These are phyloP conservation scores for Fragum whitleyi DNA, from an alignment of 2,888 invertebrate genomes.

Conservation along the genomic window DNA sequence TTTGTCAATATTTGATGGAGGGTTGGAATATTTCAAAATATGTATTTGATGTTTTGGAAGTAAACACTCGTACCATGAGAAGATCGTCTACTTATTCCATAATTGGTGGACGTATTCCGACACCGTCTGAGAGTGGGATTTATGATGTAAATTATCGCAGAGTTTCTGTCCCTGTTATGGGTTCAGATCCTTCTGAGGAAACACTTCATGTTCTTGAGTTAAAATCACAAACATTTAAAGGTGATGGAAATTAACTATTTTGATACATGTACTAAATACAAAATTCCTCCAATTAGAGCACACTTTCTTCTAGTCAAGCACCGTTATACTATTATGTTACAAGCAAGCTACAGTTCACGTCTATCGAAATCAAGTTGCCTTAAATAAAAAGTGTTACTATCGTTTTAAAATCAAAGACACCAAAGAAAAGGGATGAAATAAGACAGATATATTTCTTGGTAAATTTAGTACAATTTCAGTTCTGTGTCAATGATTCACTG, in stretches of 20 bases:
- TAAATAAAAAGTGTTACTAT: too few species aligned
- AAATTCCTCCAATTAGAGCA: too few species aligned
- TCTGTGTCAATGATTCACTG: too few species aligned
- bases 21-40: constrained; percentile 1
- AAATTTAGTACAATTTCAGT: too few species aligned
- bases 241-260: constrained; percentile 19
- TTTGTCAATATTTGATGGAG: neutral
- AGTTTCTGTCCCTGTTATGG: constrained; percentile 37
- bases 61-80: constrained; percentile 26
- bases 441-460: too few species aligned
- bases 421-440: too few species aligned
- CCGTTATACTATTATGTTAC: too few species aligned
- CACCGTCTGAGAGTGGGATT: constrained; percentile 37
- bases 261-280: neutral
- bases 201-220: constrained; percentile 22
- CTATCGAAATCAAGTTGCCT: too few species aligned
- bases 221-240: constrained; percentile 37
- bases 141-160: constrained; percentile 45
- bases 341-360: neutral
- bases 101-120: constrained; percentile 28
- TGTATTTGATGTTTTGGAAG: constrained; percentile 26
- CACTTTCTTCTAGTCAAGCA: too few species aligned
- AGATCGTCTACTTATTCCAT: constrained; percentile 33
- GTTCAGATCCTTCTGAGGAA: neutral
- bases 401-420: too few species aligned